These are phyloP conservation scores for Hiodon tergisus DNA, from an alignment of 2,113 vertebrate genomes.

Conservation along the genomic window DNA sequence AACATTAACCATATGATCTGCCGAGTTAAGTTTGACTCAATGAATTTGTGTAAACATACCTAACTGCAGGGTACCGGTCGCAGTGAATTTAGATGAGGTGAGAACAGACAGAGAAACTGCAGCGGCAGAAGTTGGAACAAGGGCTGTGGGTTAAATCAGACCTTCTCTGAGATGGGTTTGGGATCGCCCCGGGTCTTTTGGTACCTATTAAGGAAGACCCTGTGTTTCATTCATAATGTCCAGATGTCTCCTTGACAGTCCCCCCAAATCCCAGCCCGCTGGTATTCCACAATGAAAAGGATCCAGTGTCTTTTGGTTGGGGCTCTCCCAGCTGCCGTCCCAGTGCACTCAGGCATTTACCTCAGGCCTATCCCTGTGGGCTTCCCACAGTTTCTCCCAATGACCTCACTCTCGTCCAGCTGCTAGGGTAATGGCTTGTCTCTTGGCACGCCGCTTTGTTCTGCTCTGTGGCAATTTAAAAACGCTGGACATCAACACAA, in stretches of 20 bases:
- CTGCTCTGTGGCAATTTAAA: neutral
- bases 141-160: slow-evolving; percentile 2
- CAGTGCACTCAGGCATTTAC: neutral
- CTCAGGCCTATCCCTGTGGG: neutral
- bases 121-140: neutral
- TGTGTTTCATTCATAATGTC: slow-evolving; percentile 20
- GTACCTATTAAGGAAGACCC: slow-evolving; percentile 16
- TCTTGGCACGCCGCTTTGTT: neutral
- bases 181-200: slow-evolving; percentile 8
- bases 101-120: neutral
- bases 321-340: slow-evolving; percentile 19
- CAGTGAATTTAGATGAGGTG: neutral
- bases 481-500: neutral
- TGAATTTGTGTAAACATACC: neutral
- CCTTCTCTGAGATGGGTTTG: neutral
- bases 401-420: slow-evolving; percentile 14
- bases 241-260: slow-evolving; percentile 28
- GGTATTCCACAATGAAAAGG: neutral
- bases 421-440: neutral
- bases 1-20: neutral
- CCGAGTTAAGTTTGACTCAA: neutral
- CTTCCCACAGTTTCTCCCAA: neutral
- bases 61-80: neutral
- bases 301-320: slow-evolving; percentile 2
- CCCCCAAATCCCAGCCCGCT: neutral